These are phyloP conservation scores for Orchestes rusci DNA, from an alignment of 2,888 invertebrate genomes.

Conservation along the genomic window DNA sequence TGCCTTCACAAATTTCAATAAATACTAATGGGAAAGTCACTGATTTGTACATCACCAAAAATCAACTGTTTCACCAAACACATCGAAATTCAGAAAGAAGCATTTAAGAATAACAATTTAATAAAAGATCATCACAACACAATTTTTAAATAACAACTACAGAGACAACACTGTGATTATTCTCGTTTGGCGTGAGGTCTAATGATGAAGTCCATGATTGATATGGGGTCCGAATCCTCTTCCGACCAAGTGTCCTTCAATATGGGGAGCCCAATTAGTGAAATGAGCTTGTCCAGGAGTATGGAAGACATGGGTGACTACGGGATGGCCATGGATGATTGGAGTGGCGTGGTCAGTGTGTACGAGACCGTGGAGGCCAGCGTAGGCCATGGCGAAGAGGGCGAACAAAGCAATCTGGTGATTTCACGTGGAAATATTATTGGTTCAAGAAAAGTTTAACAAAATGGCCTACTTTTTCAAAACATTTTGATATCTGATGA, in stretches of 20 bases:
- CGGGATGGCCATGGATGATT: conserved; percentile 20
- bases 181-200: conserved; percentile 4
- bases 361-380: conserved; percentile 10
- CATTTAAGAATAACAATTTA: too few relatives aligned
- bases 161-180: too few relatives aligned
- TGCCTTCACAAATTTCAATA: too few relatives aligned
- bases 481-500: too few relatives aligned
- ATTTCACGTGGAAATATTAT: too few relatives aligned
- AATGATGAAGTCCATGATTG: conserved; percentile 6
- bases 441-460: too few relatives aligned
- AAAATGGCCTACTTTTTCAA: too few relatives aligned
- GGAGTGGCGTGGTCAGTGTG: conserved; percentile 19
- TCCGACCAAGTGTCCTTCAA: conserved; percentile 17
- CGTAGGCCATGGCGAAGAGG: conserved; percentile 12
- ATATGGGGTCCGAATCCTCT: conserved; percentile 27
- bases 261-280: conserved; percentile 27
- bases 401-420: conserved; percentile 20
- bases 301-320: conserved; percentile 19
- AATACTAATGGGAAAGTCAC: too few relatives aligned
- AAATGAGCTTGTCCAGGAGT: conserved; percentile 18
- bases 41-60: too few relatives aligned
- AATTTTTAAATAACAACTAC: too few relatives aligned
- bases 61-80: too few relatives aligned
- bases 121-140: conserved; percentile 19
- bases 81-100: too few relatives aligned